Percentiles rank a stretch among this genome's conserved stretches.
These are phyloP conservation scores for Portevinia maculata DNA, from an alignment of 2,888 invertebrate genomes.

Conservation along the genomic window DNA sequence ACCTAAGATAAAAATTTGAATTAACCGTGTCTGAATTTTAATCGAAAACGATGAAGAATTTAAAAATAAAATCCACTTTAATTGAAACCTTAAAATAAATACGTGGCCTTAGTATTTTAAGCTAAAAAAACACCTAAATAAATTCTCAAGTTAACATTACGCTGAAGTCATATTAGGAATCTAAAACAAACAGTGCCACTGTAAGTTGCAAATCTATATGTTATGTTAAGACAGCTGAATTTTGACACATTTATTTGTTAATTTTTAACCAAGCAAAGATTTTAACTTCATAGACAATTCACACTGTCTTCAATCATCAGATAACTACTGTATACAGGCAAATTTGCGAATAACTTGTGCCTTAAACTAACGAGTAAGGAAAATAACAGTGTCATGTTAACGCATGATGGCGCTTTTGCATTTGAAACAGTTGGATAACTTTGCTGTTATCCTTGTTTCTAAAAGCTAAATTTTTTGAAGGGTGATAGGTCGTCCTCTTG, in stretches of 20 bases:
- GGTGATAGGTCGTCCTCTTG: conserved; percentile 70
- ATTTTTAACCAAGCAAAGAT: neutral
- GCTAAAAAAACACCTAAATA: no score
- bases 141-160: no score
- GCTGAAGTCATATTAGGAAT: neutral
- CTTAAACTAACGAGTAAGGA: conserved; percentile 74
- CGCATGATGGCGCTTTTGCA: conserved; percentile 68
- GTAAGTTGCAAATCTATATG: neutral
- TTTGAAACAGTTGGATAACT: conserved; percentile 32
- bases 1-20: no score
- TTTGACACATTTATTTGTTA: neutral
- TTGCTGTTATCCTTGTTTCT: conserved; percentile 33
- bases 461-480: conserved; percentile 69
- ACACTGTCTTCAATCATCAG: neutral
- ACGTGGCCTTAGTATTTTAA: no score
- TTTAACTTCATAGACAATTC: conserved; percentile 13
- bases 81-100: no score
- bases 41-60: no score
- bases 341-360: conserved; percentile 13
- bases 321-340: conserved; percentile 1
- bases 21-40: no score
- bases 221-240: neutral
- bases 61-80: no score
- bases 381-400: conserved; percentile 68
- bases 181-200: neutral